These are phyloP conservation scores for Gallinago paraguaiae DNA, from an alignment of 2,113 vertebrate species.

Conservation along the genomic window DNA sequence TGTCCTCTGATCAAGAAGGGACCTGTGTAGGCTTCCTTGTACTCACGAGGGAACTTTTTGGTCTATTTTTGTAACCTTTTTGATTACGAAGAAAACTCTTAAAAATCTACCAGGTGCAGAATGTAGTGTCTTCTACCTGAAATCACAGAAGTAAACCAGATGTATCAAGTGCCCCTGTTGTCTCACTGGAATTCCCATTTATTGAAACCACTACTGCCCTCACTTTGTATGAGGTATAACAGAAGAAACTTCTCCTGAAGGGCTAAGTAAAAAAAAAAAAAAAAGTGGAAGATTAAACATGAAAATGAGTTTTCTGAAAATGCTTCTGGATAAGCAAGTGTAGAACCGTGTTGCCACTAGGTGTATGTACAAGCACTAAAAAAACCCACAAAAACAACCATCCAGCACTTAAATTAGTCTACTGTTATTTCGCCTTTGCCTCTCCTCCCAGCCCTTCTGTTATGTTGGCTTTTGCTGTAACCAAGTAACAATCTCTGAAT, in stretches of 20 bases:
- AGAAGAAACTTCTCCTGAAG: neutral
- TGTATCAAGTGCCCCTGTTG: neutral
- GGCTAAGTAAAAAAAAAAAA: neutral
- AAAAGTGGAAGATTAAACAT: neutral
- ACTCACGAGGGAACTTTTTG: neutral
- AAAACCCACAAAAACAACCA: too few relatives aligned
- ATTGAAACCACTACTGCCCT: neutral
- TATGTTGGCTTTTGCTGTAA: constrained; percentile 22
- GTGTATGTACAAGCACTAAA: neutral
- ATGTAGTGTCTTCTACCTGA: neutral
- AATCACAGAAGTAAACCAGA: neutral
- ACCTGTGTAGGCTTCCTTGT: neutral
- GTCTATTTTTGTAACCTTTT: neutral
- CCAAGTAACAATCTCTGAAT: constrained; percentile 20
- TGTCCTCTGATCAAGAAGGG: neutral
- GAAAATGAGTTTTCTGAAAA: neutral
- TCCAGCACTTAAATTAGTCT: neutral
- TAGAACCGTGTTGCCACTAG: neutral
- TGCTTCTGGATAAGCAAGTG: neutral
- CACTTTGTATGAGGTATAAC: accelerated
- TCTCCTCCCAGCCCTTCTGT: constrained; percentile 24
- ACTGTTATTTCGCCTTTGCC: neutral
- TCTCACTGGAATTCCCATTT: neutral
- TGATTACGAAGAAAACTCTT: neutral
- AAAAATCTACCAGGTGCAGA: neutral